These are phyloP conservation scores for Allobates femoralis DNA, from an alignment of 2,797 vertebrate species.

Conservation along the genomic window DNA sequence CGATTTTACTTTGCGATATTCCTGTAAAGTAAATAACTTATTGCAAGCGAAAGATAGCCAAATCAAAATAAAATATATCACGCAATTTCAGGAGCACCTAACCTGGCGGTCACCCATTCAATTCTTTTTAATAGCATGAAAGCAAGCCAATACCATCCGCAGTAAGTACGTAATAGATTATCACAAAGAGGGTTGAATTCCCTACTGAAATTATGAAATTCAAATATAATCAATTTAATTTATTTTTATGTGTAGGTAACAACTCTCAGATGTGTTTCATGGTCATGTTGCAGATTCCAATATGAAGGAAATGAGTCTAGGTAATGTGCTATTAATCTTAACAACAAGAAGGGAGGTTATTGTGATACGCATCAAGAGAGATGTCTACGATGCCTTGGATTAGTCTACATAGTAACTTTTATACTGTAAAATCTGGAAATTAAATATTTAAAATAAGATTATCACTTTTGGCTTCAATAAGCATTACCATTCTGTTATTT, in stretches of 20 bases:
- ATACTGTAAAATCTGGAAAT: conserved; percentile 12
- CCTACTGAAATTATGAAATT: conserved; percentile 49
- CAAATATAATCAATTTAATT: conserved; percentile 50
- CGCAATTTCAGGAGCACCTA: conserved; percentile 32
- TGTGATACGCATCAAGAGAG: conserved; percentile 21
- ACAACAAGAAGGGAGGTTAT: conserved; percentile 17
- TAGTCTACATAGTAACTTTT: background rate
- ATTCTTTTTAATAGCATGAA: conserved; percentile 45
- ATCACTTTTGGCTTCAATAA: background rate
- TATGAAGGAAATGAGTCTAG: conserved; percentile 33
- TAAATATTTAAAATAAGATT: conserved; percentile 2
- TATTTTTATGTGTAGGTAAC: conserved; percentile 37
- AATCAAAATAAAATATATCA: conserved; percentile 35
- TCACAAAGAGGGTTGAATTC: conserved; percentile 47
- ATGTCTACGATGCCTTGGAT: background rate
- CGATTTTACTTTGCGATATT: conserved; percentile 44
- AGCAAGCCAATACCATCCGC: conserved; percentile 15
- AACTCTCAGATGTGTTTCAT: conserved; percentile 20
- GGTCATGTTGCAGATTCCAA: conserved; percentile 7
- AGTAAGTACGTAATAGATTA: conserved; percentile 35
- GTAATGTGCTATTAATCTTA: conserved; percentile 35
- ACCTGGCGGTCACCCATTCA: conserved; percentile 38
- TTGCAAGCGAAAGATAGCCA: conserved; percentile 25
- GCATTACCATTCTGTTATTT: background rate
- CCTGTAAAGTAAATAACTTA: conserved; percentile 43